Evolutionary conservation across 2,113 vertebrate species (phyloP).

Genomic region (Gallinago media): DNA sequence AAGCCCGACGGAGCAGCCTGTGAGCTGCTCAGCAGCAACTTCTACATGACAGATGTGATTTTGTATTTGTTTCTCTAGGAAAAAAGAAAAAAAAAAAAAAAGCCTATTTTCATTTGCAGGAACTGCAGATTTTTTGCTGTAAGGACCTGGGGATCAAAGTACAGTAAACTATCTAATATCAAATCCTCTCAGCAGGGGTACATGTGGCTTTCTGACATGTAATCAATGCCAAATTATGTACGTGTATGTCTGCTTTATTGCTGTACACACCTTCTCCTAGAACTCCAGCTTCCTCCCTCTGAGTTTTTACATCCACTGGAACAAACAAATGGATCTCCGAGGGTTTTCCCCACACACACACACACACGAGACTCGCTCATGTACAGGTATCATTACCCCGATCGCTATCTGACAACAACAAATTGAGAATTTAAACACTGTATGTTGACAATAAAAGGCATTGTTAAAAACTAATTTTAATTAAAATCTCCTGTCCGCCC

Average conservation of each 20-base stretch:
- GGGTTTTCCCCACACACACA: neutral
- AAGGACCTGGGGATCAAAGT: neutral
- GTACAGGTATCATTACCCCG: neutral
- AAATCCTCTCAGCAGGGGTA: neutral
- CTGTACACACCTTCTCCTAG: neutral
- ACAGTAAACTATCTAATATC: neutral
- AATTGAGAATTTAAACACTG: constrained; percentile 6
- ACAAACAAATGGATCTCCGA: neutral
- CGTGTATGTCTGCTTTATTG: neutral
- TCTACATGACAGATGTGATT: neutral
- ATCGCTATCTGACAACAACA: neutral
- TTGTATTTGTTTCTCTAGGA: constrained; percentile 34
- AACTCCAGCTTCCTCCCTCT: neutral
- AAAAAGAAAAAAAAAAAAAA: neutral
- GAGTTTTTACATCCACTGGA: neutral
- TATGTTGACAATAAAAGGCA: neutral
- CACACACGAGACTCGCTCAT: neutral
- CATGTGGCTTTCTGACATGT: neutral
- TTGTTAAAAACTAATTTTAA: constrained; percentile 63
- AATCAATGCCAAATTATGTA: neutral
- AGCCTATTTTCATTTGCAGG: neutral
- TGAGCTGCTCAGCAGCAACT: constrained; percentile 48
- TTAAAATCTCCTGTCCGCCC: constrained; percentile 39
- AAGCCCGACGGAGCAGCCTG: neutral
- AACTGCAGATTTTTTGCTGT: neutral